Percentiles rank a stretch among this genome's conserved stretches.
phyloP scores from a whole-genome alignment of 1,140 invertebrate genomes.

The Drosophila mojavensis region DNA sequence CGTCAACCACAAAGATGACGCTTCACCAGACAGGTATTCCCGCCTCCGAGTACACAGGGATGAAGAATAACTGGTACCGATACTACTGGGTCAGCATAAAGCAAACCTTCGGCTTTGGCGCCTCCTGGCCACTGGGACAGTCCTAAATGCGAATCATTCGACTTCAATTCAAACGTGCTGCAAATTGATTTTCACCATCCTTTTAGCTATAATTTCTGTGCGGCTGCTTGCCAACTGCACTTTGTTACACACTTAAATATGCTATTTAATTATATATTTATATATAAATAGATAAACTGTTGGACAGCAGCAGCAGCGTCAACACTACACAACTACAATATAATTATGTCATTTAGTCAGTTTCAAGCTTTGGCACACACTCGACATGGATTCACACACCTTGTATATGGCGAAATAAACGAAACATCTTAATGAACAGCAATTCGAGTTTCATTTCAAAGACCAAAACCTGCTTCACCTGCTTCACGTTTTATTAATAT shows the following conservation, averaged over 20 bases:
- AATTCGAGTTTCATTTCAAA: background rate
- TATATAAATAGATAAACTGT: conserved; percentile 22
- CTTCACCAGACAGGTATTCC: conserved; percentile 93
- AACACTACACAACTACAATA: conserved; percentile 10
- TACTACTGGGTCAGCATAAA: conserved; percentile 98
- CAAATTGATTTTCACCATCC: conserved; percentile 46
- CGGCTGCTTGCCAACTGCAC: conserved; percentile 1
- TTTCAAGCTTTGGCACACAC: conserved; percentile 29
- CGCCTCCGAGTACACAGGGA: conserved; percentile 90
- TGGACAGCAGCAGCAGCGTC: conserved; percentile 26
- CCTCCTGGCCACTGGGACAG: conserved; percentile 83
- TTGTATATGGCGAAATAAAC: conserved; percentile 59
- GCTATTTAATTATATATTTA: conserved; percentile 28
- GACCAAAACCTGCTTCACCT: background rate
- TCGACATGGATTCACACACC: conserved; percentile 45
- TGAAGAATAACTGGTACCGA: conserved; percentile 93
- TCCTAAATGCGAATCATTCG: conserved; percentile 22
- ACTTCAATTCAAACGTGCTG: conserved; percentile 42
- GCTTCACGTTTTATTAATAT: no score
- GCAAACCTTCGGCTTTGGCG: conserved; percentile 95
- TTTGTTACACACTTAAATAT: conserved; percentile 49
- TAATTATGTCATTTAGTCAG: conserved; percentile 15
- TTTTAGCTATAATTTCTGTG: conserved; percentile 62
- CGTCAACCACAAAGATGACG: conserved; percentile 92
- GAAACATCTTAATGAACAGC: conserved; percentile 38